Conservation (phyloP, 2,113 vertebrate genomes). For the Pantherophis guttatus region DNA sequence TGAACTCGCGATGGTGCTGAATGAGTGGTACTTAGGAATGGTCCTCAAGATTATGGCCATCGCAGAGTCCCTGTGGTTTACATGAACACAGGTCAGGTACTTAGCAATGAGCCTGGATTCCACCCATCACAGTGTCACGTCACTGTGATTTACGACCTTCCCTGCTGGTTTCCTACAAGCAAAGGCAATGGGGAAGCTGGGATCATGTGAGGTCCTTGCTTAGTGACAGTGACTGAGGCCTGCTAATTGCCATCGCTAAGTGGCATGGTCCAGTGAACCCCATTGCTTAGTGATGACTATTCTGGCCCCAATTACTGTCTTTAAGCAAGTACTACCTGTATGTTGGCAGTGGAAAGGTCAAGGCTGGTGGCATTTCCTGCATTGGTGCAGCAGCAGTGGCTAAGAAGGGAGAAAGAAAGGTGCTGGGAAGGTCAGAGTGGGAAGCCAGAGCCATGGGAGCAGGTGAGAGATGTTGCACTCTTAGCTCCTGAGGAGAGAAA, state of each 20-base stretch:
- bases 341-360: neutral
- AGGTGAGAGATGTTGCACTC: neutral
- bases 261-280: neutral
- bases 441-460: neutral
- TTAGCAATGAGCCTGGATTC: neutral
- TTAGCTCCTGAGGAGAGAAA: neutral
- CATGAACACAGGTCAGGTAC: neutral
- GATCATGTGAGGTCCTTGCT: neutral
- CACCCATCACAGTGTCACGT: neutral
- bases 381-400: neutral
- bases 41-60: neutral
- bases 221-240: neutral
- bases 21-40: neutral
- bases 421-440: neutral
- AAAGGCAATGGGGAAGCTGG: neutral
- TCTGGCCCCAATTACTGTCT: neutral
- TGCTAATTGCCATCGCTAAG: neutral
- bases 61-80: neutral
- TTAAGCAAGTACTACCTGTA: neutral
- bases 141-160: no score
- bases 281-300: neutral
- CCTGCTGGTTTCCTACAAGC: no score
- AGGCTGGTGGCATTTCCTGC: neutral
- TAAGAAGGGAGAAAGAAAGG: neutral
- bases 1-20: neutral